Conservation (phyloP, 2,888 invertebrate genomes). For the Cremastinae sp. region DNA sequence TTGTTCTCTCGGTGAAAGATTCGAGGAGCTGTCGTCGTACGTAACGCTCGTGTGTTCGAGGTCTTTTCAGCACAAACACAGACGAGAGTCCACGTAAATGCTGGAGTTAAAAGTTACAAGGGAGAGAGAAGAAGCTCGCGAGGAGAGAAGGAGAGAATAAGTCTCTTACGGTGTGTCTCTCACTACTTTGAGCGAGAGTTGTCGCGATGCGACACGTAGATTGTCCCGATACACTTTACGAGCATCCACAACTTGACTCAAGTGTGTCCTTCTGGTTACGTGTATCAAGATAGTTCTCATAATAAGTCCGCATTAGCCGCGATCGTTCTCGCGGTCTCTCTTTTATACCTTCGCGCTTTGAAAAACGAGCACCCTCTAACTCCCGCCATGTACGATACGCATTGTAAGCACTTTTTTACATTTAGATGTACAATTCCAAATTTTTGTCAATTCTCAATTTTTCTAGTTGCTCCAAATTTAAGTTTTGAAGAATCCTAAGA, state of each 20-base stretch:
- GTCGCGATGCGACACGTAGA: constrained; percentile 77
- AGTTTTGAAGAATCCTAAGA: too few species aligned
- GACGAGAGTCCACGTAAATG: not conserved
- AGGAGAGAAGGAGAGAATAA: constrained; percentile 52
- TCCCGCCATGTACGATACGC: constrained; percentile 27
- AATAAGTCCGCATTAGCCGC: constrained; percentile 62
- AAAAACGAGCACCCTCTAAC: constrained; percentile 26
- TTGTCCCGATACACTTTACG: constrained; percentile 71
- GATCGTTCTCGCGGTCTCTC: constrained; percentile 58
- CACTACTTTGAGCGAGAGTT: constrained; percentile 74
- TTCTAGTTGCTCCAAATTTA: too few species aligned
- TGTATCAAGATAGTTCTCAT: constrained; percentile 70
- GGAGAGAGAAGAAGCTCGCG: constrained; percentile 37
- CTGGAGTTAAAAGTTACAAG: constrained; percentile 24
- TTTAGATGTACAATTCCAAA: too few species aligned
- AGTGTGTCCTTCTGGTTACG: constrained; percentile 74
- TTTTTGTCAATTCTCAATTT: too few species aligned
- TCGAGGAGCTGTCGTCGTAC: constrained; percentile 8
- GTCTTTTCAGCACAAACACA: constrained; percentile 25
- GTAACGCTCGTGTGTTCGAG: not conserved
- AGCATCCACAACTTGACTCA: constrained; percentile 70
- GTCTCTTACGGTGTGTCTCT: constrained; percentile 69
- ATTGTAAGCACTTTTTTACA: constrained; percentile 25
- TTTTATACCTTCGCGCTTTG: constrained; percentile 51
- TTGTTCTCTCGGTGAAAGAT: constrained; percentile 23